Conservation (phyloP, 2,113 vertebrate genomes). For the Opisthocomus hoazin region DNA sequence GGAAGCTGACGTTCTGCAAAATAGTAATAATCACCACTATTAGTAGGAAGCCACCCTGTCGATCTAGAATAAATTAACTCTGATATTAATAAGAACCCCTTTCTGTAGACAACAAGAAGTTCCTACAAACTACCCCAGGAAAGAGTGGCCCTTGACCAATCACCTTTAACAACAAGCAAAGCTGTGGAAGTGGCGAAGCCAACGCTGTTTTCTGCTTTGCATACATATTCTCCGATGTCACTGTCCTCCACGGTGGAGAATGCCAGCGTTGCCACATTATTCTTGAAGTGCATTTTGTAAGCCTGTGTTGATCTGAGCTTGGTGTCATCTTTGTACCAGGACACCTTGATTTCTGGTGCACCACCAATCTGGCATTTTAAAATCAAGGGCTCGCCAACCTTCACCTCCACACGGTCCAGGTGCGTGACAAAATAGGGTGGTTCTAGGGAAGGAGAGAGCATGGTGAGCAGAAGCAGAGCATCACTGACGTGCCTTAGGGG, state of each 20-base stretch:
- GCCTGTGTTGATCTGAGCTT: slow-evolving; percentile 89
- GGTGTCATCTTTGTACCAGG: slow-evolving; percentile 96
- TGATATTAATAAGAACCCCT: neutral
- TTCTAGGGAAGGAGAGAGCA: slow-evolving; percentile 76
- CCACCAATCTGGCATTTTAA: slow-evolving; percentile 91
- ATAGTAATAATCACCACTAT: slow-evolving; percentile 21
- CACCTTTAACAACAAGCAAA: slow-evolving; percentile 87
- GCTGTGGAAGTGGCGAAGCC: slow-evolving; percentile 85
- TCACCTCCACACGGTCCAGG: slow-evolving; percentile 88
- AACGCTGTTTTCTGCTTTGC: slow-evolving; percentile 93
- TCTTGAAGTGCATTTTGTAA: slow-evolving; percentile 88
- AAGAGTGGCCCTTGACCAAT: slow-evolving; percentile 69
- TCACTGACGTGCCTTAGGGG: neutral
- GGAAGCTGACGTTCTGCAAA: slow-evolving; percentile 91
- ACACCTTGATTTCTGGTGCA: slow-evolving; percentile 93
- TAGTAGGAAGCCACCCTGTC: neutral
- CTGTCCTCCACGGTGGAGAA: slow-evolving; percentile 83
- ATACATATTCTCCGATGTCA: slow-evolving; percentile 89
- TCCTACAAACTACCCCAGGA: slow-evolving; percentile 71
- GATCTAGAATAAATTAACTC: neutral
- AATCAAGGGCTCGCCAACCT: slow-evolving; percentile 82
- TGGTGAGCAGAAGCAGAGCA: neutral
- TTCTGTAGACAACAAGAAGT: neutral
- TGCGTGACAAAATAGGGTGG: slow-evolving; percentile 88
- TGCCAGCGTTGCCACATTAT: slow-evolving; percentile 86